Evolutionary conservation across 64 coral and sea anemone species (phyloP).

Genomic region (Anthopleura sola): DNA sequence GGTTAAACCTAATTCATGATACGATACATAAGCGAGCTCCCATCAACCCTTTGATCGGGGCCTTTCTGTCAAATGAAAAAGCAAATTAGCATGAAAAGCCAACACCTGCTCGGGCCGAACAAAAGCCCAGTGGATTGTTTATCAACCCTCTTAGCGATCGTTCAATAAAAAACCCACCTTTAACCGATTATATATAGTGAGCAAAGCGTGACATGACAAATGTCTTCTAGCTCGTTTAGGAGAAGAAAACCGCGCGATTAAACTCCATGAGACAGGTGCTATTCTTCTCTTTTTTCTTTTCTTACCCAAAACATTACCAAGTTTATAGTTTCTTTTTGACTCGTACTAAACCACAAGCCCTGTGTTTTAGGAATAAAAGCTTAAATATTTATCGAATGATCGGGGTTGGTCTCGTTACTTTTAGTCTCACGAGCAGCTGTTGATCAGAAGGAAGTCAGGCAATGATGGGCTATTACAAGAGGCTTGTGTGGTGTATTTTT

Average conservation of each 20-base stretch:
- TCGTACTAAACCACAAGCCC: not conserved
- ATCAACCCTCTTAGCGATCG: constrained; percentile 16
- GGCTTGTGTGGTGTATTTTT: not conserved
- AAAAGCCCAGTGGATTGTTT: constrained; percentile 14
- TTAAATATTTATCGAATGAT: not conserved
- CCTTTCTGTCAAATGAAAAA: constrained; percentile 9
- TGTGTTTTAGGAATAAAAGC: not conserved
- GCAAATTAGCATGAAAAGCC: constrained; percentile 15
- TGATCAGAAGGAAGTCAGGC: not conserved
- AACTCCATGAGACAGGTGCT: not conserved
- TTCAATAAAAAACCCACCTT: constrained; percentile 11
- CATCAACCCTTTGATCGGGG: not conserved
- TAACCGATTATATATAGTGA: not conserved
- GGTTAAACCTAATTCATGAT: constrained; percentile 1
- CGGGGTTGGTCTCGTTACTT: not conserved
- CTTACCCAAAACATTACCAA: not conserved
- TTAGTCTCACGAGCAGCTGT: not conserved
- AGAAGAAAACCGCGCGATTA: not conserved
- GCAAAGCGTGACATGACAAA: not conserved
- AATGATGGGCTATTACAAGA: not conserved
- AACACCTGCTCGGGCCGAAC: not conserved
- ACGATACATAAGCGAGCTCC: constrained; percentile 1
- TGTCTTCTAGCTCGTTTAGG: not conserved
- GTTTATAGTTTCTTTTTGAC: not conserved
- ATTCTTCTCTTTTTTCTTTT: not conserved